Base-by-base conservation (phyloP, 30 jellyfish, hydroid and myxozoan genomes). In the Aurelia coerulea region DNA sequence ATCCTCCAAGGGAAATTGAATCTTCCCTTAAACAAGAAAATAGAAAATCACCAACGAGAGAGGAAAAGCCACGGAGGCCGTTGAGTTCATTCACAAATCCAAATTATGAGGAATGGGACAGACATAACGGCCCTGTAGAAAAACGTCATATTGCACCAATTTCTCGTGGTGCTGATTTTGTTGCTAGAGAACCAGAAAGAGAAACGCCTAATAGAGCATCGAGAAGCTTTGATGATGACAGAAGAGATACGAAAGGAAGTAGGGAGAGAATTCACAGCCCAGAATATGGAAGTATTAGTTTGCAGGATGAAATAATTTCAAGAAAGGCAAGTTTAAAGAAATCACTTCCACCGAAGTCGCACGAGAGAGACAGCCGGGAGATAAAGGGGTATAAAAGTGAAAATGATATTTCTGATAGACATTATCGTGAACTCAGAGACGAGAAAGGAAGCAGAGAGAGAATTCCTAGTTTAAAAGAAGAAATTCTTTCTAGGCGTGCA, bases 251-350 rank as follows among this genome's bases (percentile, higher is more conserved):
- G 62, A 29, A 76, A 58, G 33, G 75, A 76, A 76, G 56, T 18
- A 16, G 75, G 58, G 62, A 51, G 37, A 10, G 16, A 32, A 29
- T 42, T 51, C 19, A 34, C 37, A 51, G 63, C 67, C 17, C 76
- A 5, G 15, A 62, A 13, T 62, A 19, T 10, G 53, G 41, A 65
- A 46, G 18, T 23, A 23, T 23, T 46, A 13, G 76, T 13, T 23
- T 46, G 66, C 65, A 75, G 19, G 78, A 67, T 5, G 78, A 67
- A 14, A 23, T 67, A 23, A 31, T 31, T 2, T 23, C 78, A 19
- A 67, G 58, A 67, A 13, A n/a, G 51, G 78, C 46, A 35, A 67
- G 78, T 32, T 67, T 67, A 34, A 23, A 35, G 18, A 67, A 34
- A 29, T 67, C 51, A 7, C 70, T 11, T 17, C 10, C 70, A 23